phyloP scores from a whole-genome alignment of 2,113 vertebrate species.

The Tychaedon coryphoeus region DNA sequence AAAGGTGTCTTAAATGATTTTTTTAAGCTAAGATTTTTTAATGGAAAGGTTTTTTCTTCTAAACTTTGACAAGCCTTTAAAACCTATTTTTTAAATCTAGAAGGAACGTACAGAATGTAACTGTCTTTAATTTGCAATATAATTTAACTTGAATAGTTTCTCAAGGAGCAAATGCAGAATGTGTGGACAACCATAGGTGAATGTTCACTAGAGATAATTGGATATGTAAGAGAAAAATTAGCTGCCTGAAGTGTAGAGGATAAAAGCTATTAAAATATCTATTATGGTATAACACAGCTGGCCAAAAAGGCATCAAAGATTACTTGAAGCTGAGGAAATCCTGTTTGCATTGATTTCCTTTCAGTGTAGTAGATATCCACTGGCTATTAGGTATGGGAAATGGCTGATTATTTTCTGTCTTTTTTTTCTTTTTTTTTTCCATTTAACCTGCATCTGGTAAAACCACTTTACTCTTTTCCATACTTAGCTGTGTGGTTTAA shows the following conservation, averaged over 20 bases:
- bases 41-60: constrained; percentile 59
- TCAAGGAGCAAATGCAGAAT: constrained; percentile 61
- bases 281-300: constrained; percentile 37
- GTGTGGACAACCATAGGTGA: constrained; percentile 58
- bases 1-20: constrained; percentile 66
- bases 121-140: constrained; percentile 40
- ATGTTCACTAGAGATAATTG: constrained; percentile 56
- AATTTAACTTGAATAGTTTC: constrained; percentile 67
- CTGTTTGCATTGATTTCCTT: constrained; percentile 56
- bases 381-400: neutral
- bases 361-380: constrained; percentile 27
- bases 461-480: neutral
- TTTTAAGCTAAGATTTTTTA: constrained; percentile 67
- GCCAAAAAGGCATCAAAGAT: constrained; percentile 51
- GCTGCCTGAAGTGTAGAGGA: constrained; percentile 44
- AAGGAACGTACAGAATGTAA: constrained; percentile 58
- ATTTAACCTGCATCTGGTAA: neutral
- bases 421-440: accelerated
- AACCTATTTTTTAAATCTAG: constrained; percentile 66
- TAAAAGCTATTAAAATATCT: constrained; percentile 50
- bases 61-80: constrained; percentile 65
- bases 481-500: neutral
- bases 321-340: constrained; percentile 62
- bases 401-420: neutral
- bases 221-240: constrained; percentile 46